A percentile compares a stretch with the other conserved stretches of the same genome.
Evolutionary conservation across 1,140 invertebrate genomes (phyloP).

Genomic region (Aphidius gifuensis): DNA sequence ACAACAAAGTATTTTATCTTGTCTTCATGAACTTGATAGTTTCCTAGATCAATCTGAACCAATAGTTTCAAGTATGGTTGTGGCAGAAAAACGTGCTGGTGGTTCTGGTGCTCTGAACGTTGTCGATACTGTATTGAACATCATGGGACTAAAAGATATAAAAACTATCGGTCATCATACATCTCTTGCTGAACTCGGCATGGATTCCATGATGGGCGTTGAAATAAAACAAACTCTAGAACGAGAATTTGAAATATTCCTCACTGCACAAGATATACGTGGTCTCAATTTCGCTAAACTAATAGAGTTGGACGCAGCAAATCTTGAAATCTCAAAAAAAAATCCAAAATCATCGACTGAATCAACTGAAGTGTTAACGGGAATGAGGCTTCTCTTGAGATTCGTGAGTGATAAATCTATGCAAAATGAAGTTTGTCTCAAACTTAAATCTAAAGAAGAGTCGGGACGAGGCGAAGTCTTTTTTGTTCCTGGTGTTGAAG

Average conservation of each 20-base stretch:
- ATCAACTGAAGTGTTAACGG: constrained; percentile 24
- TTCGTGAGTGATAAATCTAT: constrained; percentile 35
- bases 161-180: constrained; percentile 62
- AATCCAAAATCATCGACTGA: neutral
- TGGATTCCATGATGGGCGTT: constrained; percentile 80
- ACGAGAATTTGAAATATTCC: constrained; percentile 67
- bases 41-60: constrained; percentile 61
- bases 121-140: constrained; percentile 52
- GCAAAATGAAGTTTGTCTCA: constrained; percentile 34
- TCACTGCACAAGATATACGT: constrained; percentile 71
- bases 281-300: constrained; percentile 59
- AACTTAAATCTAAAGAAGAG: constrained; percentile 38
- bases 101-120: constrained; percentile 39
- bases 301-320: constrained; percentile 45
- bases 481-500: constrained; percentile 69
- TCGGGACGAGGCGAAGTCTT: constrained; percentile 53
- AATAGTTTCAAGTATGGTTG: constrained; percentile 64
- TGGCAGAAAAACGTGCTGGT: constrained; percentile 57
- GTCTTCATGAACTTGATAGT: constrained; percentile 53
- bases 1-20: constrained; percentile 67
- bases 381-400: constrained; percentile 44
- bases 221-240: constrained; percentile 78
- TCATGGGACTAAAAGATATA: constrained; percentile 54
- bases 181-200: constrained; percentile 71
- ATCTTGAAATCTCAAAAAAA: constrained; percentile 30